A percentile compares a stretch with the other conserved stretches of the same genome.
Conservation (phyloP, 2,113 vertebrate species). For the Phalacrocorax carbo region DNA sequence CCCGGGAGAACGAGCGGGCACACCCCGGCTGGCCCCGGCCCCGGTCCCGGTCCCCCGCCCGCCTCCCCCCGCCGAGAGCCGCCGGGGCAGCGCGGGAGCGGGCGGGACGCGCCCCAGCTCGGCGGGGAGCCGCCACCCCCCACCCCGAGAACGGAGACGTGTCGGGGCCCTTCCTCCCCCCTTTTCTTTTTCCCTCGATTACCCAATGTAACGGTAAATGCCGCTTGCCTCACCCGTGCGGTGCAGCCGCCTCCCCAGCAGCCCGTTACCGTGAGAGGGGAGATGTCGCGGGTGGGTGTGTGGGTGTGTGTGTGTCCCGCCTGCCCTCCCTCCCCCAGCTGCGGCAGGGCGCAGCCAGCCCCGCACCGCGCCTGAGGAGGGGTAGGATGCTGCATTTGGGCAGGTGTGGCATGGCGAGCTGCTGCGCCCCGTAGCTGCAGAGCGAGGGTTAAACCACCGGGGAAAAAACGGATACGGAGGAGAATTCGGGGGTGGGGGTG, state of each 20-base stretch:
- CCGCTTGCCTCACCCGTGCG: neutral
- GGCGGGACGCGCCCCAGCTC: no score
- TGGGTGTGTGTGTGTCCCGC: accelerated
- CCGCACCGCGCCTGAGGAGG: neutral
- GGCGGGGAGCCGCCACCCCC: neutral
- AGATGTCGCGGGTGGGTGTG: neutral
- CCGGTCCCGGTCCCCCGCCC: no score
- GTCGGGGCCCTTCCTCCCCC: neutral
- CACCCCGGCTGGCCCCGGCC: neutral
- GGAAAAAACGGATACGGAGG: neutral
- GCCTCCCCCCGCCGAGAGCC: neutral
- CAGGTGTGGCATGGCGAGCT: neutral
- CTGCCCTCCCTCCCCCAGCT: neutral
- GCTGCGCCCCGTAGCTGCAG: neutral
- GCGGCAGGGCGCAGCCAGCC: neutral
- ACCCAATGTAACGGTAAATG: neutral
- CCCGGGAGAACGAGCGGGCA: neutral
- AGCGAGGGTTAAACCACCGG: neutral
- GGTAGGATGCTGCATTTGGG: neutral
- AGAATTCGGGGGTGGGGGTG: neutral
- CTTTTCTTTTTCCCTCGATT: neutral
- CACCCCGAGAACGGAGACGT: neutral
- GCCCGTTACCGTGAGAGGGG: neutral
- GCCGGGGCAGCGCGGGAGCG: neutral
- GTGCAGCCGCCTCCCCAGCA: neutral